Percentiles rank a stretch among this genome's conserved stretches.
These are phyloP conservation scores for Hafferia zeledoni DNA, from an alignment of 2,797 vertebrate species.

Conservation along the genomic window DNA sequence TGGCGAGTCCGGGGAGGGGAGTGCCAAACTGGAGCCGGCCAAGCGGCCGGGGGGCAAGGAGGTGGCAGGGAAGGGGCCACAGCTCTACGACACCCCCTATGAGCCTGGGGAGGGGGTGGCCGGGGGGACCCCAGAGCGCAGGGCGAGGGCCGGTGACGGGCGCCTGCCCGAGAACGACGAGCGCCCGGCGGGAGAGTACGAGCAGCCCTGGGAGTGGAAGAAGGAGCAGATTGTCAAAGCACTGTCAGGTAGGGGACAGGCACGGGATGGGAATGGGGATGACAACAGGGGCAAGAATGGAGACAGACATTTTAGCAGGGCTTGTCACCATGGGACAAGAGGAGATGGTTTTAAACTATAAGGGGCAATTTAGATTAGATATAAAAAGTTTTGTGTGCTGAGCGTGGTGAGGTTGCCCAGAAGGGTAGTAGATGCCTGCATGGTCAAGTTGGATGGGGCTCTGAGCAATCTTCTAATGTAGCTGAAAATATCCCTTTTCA, in stretches of 20 bases:
- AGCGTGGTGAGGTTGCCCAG: not conserved
- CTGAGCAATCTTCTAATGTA: not conserved
- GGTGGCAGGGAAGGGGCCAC: conserved; percentile 68
- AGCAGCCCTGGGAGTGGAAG: conserved; percentile 98
- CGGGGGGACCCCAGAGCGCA: conserved; percentile 22
- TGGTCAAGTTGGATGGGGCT: not conserved
- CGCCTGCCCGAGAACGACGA: conserved; percentile 87
- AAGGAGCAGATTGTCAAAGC: conserved; percentile 93
- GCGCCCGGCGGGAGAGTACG: conserved; percentile 88
- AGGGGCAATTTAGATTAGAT: not conserved
- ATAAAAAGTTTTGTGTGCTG: not conserved
- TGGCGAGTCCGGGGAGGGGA: conserved; percentile 64
- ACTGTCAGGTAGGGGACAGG: conserved; percentile 83
- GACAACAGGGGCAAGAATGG: no score
- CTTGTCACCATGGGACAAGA: not conserved
- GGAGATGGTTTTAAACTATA: not conserved
- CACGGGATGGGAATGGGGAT: not conserved
- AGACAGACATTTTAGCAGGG: not conserved
- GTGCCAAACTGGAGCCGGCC: conserved; percentile 65
- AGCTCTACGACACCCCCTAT: conserved; percentile 91
- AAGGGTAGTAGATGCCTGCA: not conserved
- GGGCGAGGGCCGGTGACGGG: conserved; percentile 73
- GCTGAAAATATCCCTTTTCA: not conserved
- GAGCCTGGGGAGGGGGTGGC: conserved; percentile 80
- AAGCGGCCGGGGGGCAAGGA: conserved; percentile 67